These are phyloP conservation scores for Myotis planiceps DNA, from an alignment of 2,797 vertebrate species.

Conservation along the genomic window DNA sequence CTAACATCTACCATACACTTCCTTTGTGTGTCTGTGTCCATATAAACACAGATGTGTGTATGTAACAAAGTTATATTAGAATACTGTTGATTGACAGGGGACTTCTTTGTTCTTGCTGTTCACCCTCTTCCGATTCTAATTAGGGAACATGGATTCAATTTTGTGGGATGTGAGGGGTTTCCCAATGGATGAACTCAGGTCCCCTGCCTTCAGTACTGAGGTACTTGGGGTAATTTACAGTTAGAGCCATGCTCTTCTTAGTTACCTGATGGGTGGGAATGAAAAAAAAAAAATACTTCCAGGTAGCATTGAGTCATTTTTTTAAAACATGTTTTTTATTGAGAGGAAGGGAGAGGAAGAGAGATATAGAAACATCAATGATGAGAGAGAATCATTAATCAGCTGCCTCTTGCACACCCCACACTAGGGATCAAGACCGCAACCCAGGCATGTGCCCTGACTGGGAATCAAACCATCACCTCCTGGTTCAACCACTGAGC, in stretches of 20 bases:
- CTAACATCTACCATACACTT: neutral
- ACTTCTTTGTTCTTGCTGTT: neutral
- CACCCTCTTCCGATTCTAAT: neutral
- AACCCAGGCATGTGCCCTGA: too few relatives aligned
- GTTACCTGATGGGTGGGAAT: neutral
- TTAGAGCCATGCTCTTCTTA: neutral
- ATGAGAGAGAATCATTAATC: too few relatives aligned
- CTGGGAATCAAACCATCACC: too few relatives aligned
- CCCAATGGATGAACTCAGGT: neutral
- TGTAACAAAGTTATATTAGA: too few relatives aligned
- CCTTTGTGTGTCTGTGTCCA: neutral
- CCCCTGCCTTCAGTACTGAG: neutral
- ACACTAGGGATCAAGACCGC: too few relatives aligned
- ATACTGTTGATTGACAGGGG: neutral
- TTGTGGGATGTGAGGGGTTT: neutral
- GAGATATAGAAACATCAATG: too few relatives aligned
- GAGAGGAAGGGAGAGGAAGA: too few relatives aligned
- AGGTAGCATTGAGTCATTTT: neutral
- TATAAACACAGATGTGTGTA: rapidly evolving
- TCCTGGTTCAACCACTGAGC: too few relatives aligned
- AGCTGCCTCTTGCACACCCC: too few relatives aligned
- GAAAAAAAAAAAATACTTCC: neutral
- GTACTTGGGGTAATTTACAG: neutral
- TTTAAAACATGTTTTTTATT: neutral
- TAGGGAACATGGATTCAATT: neutral